Evolutionary conservation across 2,113 vertebrate genomes (phyloP), one percentile per base, ranked within the genome.

Genomic region (Entomyzon cyanotis): DNA sequence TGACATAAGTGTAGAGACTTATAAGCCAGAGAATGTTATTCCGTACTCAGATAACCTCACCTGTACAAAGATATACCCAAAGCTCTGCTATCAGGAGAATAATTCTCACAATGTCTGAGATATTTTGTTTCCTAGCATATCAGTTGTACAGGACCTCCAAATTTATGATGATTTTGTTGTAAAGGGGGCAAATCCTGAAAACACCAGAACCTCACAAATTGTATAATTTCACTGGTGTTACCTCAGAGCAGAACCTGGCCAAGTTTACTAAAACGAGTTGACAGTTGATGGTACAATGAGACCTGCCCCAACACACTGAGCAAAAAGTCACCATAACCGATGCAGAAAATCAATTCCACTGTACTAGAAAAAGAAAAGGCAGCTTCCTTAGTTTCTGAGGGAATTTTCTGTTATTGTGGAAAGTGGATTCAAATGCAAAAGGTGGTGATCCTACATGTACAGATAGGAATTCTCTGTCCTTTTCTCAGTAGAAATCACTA

Each of bases 61-160:
- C 2, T 46, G 5, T 46, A 27, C 33, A 93, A 75, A 77, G 11
- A 6, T 47, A 60, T 50, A 33, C 10, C n/a, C 16, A 41, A 47
- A 82, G 47, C 8, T 63, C 28, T 31, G 3, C 14, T 78, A 3
- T 33, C 9, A 68, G 53, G 13, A 60, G 6, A 10, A 53, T 65
- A 77, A 76, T 11, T 71, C 7, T 50, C 41, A 69, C 10, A 49
- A 1, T 2, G 10, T 49, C 28, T 31, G 28, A 79, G 11, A 69
- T 3, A 3, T 0, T 20, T 58, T 41, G 42, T 59, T 67, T 5
- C 15, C 10, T 65, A n/a, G 3, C 2, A 5, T 68, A 55, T 37
- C 11, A 71, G 16, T n/a, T 15, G 5, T 55, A 67, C 4, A 59
- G 8, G 19, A 7, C 19, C 3, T 69, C 21, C 25, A 64, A 23